Percentiles rank a stretch among this genome's conserved stretches.
These are phyloP conservation scores for Ctenosaura bakeri DNA, from an alignment of 2,797 vertebrate genomes.

Conservation along the genomic window DNA sequence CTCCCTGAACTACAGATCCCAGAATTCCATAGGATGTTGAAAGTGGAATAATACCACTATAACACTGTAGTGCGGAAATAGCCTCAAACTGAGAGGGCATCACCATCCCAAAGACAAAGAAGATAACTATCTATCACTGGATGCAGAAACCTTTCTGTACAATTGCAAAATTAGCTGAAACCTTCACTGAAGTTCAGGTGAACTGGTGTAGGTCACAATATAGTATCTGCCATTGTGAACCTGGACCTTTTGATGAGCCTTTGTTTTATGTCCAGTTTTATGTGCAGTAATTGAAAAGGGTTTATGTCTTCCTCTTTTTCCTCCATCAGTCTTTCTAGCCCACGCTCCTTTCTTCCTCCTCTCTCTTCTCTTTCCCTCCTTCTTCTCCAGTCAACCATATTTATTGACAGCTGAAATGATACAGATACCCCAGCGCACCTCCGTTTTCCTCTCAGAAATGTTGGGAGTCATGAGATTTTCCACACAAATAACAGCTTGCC, in stretches of 20 bases:
- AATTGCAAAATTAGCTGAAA: background rate
- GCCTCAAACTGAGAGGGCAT: no score
- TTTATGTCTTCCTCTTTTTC: background rate
- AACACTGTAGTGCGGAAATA: no score
- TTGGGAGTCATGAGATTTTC: background rate
- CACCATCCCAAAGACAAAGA: no score
- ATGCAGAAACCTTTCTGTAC: background rate
- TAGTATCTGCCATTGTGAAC: background rate
- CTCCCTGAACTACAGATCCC: no score
- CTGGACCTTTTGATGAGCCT: background rate
- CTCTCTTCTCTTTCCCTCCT: background rate
- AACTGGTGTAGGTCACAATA: background rate
- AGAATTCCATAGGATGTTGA: no score
- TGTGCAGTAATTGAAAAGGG: background rate
- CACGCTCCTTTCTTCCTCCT: background rate
- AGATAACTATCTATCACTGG: background rate
- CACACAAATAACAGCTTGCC: background rate
- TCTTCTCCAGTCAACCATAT: background rate
- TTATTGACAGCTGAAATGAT: background rate
- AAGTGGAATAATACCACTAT: no score
- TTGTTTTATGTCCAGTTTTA: background rate
- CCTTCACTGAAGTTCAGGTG: background rate
- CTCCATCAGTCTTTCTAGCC: background rate
- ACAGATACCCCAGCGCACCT: background rate
- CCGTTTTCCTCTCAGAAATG: background rate